Percentiles rank a stretch among this genome's conserved stretches.
Evolutionary conservation across 1,140 invertebrate genomes (phyloP).

Genomic region (Drosophila jambulina): DNA sequence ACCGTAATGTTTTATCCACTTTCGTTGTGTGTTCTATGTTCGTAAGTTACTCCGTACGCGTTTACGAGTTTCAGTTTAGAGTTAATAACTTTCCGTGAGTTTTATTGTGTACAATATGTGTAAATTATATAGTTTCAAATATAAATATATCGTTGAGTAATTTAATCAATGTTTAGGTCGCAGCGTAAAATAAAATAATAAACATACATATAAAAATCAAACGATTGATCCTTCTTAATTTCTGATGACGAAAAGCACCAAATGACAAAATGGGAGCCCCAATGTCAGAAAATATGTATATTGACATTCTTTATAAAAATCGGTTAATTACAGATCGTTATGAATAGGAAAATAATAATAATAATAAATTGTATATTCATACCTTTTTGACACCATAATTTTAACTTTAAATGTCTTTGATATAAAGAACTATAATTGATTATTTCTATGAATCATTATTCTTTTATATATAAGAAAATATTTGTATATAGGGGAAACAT

Average conservation of each 20-base stretch:
- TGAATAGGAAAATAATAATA: too few species aligned
- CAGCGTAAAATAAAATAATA: too few species aligned
- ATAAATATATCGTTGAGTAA: constrained; percentile 39
- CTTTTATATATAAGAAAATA: too few species aligned
- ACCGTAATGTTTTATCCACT: background rate
- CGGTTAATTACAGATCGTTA: too few species aligned
- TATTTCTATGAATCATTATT: too few species aligned
- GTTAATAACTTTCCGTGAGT: constrained; percentile 5
- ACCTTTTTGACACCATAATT: too few species aligned
- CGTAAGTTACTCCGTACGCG: background rate
- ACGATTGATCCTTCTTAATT: background rate
- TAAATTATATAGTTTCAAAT: constrained; percentile 39
- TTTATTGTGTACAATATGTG: constrained; percentile 40
- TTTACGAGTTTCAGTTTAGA: constrained; percentile 7
- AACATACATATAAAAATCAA: background rate
- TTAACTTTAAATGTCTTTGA: too few species aligned
- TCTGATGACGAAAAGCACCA: background rate
- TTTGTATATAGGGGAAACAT: too few species aligned
- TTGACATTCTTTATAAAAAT: too few species aligned
- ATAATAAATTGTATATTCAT: too few species aligned
- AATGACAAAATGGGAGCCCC: background rate
- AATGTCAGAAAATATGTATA: too few species aligned
- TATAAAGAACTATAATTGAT: too few species aligned
- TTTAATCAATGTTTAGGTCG: constrained; percentile 15
- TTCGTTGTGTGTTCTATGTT: constrained; percentile 13